Base-by-base conservation (phyloP, 30 jellyfish, hydroid and myxozoan genomes). In the Turritopsis dohrnii region DNA sequence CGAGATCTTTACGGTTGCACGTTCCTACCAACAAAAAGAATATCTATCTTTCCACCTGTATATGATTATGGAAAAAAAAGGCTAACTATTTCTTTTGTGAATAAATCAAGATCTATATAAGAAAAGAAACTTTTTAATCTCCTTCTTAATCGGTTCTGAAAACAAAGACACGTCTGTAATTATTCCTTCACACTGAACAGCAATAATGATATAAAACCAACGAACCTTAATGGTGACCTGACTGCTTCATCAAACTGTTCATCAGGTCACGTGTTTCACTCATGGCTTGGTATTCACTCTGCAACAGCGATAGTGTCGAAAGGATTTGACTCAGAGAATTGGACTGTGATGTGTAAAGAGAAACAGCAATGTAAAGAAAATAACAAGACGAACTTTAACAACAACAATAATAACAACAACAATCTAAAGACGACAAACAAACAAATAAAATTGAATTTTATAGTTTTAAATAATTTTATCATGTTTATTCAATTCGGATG, bases 241-340 rank as follows among this genome's bases (percentile, higher is more conserved):
- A n/a, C n/a, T 41, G 60, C 60, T 69, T 69, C 31, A 69, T 69
- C 31, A 69, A 27, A 27, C 30, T 27, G 23, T 69, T 19, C 77
- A 69, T 69, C 23, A 69, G 30, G 30, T 69, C 77, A 21, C 77
- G 77, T n/a, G 77, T 69, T 69, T 69, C 77, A 27, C 16, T 69
- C 77, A 69, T 69, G 8, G 31, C 77, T 69, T 69, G 77, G 22
- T 69, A 69, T 27, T 69, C 31, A n/a, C 77, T 69, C 30, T 69
- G 77, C 30, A 69, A 19, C 28, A 27, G 9, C 17, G 77, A 69
- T 8, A 69, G 30, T 19, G 77, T 27, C 9, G 77, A 69, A 8
- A 69, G 28, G 19, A 69, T 27, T 21, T 23, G 28, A 9, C 19
- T 69, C 19, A 69, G 19, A n/a, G 77, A 7, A 1, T 9, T 27